Evolutionary conservation across 2,888 invertebrate species (phyloP), one percentile per base, ranked within the genome.

Genomic region (Embidobia sp.): DNA sequence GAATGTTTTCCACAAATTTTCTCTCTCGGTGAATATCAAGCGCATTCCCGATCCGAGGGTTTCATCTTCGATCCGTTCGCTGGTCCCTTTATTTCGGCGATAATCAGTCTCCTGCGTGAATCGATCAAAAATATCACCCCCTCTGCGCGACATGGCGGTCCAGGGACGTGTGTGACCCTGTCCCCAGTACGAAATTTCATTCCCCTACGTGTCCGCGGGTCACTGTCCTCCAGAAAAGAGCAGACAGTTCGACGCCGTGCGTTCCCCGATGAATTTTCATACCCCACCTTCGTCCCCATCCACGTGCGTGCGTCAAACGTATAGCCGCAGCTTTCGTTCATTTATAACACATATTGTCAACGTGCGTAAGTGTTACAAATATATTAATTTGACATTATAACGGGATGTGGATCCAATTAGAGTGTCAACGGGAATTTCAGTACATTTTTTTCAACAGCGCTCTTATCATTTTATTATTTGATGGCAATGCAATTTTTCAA

Each of bases 191-290:
- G 31, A 66, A 72, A 72, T 49, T 61, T 63, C 42, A 59, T 75
- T 66, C 78, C 78, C 61, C 66, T 72, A 72, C 63, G 29, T 13
- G 31, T 15, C 70, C 81, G 78, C 81, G 82, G 84, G 83, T 81
- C 79, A 80, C 64, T 78, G 80, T 78, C 82, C 82, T 80, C 77
- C 78, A 77, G 80, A 79, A 79, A 80, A 69, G 76, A 79, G 77
- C 73, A 82, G 82, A 82, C 82, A 80, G 80, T 80, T 80, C 80
- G 81, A 79, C 81, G 81, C 81, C 79, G 69, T 29, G 74, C 51
- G 77, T 73, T 70, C 63, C 70, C 72, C 79, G 57, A 49, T 57
- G 64, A 82, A 83, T 84, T 84, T 84, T 83, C 84, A 85, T 75
- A 51, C 37, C 46, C 70, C 72, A 10, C 48, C 67, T 13, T 1